Base-by-base conservation (phyloP, 2,888 invertebrate species). In the Carpatolechia fugitivella region DNA sequence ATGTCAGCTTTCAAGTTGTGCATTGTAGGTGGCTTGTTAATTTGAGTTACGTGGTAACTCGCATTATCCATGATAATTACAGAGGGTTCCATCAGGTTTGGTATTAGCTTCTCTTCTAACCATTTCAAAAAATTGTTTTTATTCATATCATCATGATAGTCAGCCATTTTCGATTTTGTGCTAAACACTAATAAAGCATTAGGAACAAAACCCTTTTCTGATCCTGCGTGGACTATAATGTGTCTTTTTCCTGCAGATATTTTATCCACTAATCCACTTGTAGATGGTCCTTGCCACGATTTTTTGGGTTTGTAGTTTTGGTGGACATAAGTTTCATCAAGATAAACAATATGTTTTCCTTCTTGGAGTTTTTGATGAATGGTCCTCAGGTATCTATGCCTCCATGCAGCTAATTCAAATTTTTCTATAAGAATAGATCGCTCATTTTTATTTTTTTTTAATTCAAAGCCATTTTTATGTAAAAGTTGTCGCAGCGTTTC, bases 181-280 rank as follows among this genome's bases (percentile, higher is more conserved):
- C 59, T 64, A 51, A 57, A 63, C 18, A 57, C 49, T 50, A 63
- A 57, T 7, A 62, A 49, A 11, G 55, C 58, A 57, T 60, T 60
- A 16, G 59, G 55, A 24, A 61, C 56, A 59, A 62, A 60, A 31
- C 60, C 56, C 53, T 58, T 52, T 14, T 61, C 59, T 38, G 58
- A 63, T 53, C 64, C 65, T 14, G 63, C 65, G 57, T 69, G 64
- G 7, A 67, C 65, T 55, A 65, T 59, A 47, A 65, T 68, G 56
- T 60, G 60, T 46, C 65, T 60, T 60, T 66, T 67, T 7, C 64
- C 66, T 41, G 60, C 31, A 3, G 63, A 64, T 24, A 66, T 65
- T 30, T 62, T 65, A 33, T 64, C 57, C 40, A 60, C 50, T 20
- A 18, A n/a, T 30, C 54, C 57, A 31, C 38, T 36, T 16, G 36